Conservation (phyloP, 30 jellyfish, hydroid and myxozoan species). For the Sanderia malayensis region DNA sequence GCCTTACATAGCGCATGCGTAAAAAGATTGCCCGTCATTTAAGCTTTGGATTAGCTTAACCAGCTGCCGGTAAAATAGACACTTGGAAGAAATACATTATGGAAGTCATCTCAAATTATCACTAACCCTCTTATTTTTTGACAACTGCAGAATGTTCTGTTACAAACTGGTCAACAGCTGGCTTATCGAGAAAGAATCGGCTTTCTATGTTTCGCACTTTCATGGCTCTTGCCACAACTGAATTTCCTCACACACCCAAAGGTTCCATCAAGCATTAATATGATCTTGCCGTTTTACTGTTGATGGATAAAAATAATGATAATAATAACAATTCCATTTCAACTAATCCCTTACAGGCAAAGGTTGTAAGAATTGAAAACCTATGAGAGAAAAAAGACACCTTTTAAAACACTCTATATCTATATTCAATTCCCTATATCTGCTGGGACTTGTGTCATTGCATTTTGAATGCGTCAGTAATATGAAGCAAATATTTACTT, state of each 20-base stretch:
- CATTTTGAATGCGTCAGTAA: background rate
- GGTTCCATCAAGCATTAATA: background rate
- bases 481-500: background rate
- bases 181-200: background rate
- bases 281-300: background rate
- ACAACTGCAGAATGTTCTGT: background rate
- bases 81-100: background rate
- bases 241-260: conserved; percentile 1
- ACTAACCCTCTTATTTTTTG: background rate
- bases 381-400: background rate
- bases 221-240: background rate
- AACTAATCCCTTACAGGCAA: background rate
- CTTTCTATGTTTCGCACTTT: background rate
- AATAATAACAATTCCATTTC: background rate
- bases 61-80: conserved; percentile 3
- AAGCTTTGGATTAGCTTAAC: background rate
- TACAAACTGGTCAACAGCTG: background rate
- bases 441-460: background rate
- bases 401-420: background rate
- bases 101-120: background rate
- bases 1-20: conserved; percentile 6
- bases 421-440: background rate
- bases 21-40: conserved; percentile 4
- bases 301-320: background rate
- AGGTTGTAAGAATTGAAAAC: background rate